Conservation (phyloP, 1,140 invertebrate genomes). For the Nephila pilipes region DNA sequence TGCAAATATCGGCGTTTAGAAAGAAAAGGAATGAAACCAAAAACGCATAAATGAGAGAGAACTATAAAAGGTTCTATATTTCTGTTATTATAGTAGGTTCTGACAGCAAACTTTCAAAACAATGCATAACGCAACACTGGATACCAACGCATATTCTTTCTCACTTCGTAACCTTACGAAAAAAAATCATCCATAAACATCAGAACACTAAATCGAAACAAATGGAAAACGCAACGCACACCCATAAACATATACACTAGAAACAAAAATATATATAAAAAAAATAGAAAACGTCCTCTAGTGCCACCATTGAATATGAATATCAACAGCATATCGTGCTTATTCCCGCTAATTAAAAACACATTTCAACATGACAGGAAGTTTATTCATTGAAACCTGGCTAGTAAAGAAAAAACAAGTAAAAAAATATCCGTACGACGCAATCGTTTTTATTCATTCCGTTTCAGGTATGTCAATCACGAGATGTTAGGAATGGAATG, state of each 20-base stretch:
- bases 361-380: not conserved
- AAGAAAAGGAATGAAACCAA: too few species aligned
- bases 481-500: not conserved
- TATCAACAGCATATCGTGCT: not conserved
- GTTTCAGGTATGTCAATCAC: slow-evolving; percentile 45
- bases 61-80: too few species aligned
- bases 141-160: too few species aligned
- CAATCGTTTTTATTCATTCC: slow-evolving; percentile 14
- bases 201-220: not conserved
- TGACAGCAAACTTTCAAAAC: too few species aligned
- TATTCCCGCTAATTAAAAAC: not conserved
- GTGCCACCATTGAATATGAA: not conserved
- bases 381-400: not conserved
- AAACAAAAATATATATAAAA: too few species aligned
- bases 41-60: too few species aligned
- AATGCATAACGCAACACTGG: too few species aligned
- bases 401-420: too few species aligned
- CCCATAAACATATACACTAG: not conserved
- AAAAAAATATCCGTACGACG: slow-evolving; percentile 5
- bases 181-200: too few species aligned
- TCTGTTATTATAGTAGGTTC: too few species aligned
- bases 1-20: too few species aligned
- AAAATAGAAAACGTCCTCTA: not conserved
- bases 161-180: too few species aligned
- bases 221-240: not conserved